These are phyloP conservation scores for Geothlypis trichas DNA, from an alignment of 2,113 vertebrate species.

Conservation along the genomic window DNA sequence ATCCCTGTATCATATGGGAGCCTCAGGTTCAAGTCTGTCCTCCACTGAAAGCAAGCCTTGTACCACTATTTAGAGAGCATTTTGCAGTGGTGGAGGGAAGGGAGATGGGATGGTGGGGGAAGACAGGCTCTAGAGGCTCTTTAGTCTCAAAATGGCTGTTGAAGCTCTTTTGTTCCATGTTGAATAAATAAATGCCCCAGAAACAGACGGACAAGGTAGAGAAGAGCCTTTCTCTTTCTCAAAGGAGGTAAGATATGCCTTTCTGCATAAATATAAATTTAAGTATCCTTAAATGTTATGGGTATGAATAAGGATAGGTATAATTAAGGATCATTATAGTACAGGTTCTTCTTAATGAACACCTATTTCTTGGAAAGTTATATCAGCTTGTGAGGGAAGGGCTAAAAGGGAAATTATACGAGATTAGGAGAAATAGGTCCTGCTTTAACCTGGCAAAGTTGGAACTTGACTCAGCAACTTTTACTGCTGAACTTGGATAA, in stretches of 20 bases:
- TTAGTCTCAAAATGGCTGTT: not conserved
- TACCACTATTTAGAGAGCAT: not conserved
- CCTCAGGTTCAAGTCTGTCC: not conserved
- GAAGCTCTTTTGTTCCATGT: not conserved
- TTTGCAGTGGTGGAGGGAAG: not conserved
- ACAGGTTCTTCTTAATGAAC: not conserved
- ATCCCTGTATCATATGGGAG: no score
- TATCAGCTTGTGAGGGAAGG: not conserved
- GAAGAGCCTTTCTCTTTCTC: not conserved
- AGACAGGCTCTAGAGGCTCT: not conserved
- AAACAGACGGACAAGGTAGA: not conserved
- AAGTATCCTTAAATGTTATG: not conserved
- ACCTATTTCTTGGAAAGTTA: not conserved
- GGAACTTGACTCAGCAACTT: not conserved
- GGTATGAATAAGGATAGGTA: not conserved
- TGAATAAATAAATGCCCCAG: not conserved
- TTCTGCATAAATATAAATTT: not conserved
- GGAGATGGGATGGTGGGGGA: rapidly evolving
- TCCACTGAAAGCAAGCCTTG: not conserved
- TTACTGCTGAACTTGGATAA: not conserved
- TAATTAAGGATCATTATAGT: not conserved
- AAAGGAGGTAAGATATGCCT: not conserved
- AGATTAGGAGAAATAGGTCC: not conserved
- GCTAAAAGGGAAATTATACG: not conserved
- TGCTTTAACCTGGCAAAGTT: not conserved